Conservation (phyloP, 2,797 vertebrate species). For the Cyclopterus lumpus region DNA sequence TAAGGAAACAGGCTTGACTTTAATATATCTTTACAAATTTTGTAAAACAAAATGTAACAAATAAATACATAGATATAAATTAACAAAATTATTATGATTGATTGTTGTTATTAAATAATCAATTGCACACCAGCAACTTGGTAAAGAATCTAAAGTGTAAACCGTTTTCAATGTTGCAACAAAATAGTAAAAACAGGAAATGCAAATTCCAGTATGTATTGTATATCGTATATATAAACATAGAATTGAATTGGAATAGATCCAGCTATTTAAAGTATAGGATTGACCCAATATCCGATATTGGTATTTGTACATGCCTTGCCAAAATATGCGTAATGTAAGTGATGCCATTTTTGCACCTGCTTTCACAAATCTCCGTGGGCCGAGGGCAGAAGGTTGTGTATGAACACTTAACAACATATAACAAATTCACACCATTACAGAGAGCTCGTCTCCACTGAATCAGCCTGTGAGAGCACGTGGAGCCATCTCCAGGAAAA, state of each 20-base stretch:
- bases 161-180: not conserved
- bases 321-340: conserved; percentile 15
- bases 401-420: conserved; percentile 37
- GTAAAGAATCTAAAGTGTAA: not conserved
- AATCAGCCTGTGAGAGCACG: conserved; percentile 14
- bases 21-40: not conserved
- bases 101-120: not conserved
- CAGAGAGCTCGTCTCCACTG: conserved; percentile 13
- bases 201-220: not conserved
- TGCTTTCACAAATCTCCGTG: conserved; percentile 36
- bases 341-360: conserved; percentile 7
- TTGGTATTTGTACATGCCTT: not conserved
- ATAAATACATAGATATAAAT: not conserved
- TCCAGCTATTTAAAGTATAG: not conserved
- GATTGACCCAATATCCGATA: not conserved
- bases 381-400: conserved; percentile 34
- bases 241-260: not conserved
- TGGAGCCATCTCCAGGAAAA: not conserved
- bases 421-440: conserved; percentile 20
- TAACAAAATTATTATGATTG: not conserved
- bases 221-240: not conserved
- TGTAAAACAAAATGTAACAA: not conserved
- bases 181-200: not conserved
- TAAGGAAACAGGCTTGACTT: not conserved
- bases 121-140: not conserved